Base-by-base conservation (phyloP, 2,888 invertebrate species). In the Elaeidobius kamerunicus region DNA sequence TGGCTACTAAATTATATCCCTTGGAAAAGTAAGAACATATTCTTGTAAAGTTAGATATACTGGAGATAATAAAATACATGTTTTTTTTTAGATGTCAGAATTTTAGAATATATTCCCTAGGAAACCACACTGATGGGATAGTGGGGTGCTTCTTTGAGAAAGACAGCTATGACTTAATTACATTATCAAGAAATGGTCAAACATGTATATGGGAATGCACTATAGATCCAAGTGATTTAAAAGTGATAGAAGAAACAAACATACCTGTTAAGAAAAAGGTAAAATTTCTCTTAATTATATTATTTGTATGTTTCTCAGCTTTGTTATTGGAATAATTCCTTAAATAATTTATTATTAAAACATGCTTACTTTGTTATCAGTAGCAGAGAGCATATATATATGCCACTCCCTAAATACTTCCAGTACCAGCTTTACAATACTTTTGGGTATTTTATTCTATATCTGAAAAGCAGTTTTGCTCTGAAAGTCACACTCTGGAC, bases 91-190 rank as follows among this genome's bases (percentile, higher is more conserved):
- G 71, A 42, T 71, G 83, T 61, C 75, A 77, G 16, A 93, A 95
- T 68, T 82, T 96, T 51, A 82, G 81, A 43, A 82, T 85, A 56
- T 87, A 84, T 64, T 80, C 85, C 0, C 71, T 98, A 15, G 86
- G 89, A 9, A 88, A 91, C 1, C 95, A 97, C 67, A 86, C 87
- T 0, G 91, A 94, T 68, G 77, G 82, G 36, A 83, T 99, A 47
- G 83, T 93, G 0, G 86, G 84, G 0, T 87, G 88, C 39, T 97
- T 90, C 71, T 98, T 99, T 75, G 91, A 94, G 67, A 81, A 83
- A 46, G 81, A 86, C 56, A 89, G 85, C 61, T 81, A 96, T 60
- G 90, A 97, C 73, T 75, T 96, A 7, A 86, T 85, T 55, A 89
- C 91, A 1, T 77, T 92, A 2, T 85, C 88, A 66, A 82, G 85